phyloP scores from a whole-genome alignment of 1,140 invertebrate species.

The Ceratina australensis region DNA sequence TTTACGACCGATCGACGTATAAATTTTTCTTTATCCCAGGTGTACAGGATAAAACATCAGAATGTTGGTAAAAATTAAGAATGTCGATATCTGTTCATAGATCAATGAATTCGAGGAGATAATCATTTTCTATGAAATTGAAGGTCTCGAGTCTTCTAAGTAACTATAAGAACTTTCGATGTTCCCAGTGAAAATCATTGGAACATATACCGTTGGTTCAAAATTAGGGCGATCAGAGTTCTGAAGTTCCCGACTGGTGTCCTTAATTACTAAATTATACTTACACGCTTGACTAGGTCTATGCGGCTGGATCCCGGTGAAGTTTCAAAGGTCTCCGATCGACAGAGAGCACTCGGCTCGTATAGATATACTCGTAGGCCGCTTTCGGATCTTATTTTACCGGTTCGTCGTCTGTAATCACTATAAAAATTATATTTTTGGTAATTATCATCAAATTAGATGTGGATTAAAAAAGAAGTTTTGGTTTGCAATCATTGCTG shows the following conservation, averaged over 20 bases:
- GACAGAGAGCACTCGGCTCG: no score
- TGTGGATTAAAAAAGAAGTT: no score
- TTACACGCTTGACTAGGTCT: neutral
- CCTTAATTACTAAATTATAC: constrained; percentile 7
- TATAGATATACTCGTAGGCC: neutral
- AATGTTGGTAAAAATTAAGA: no score
- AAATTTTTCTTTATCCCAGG: no score
- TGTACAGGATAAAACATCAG: no score
- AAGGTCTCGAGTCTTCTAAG: no score
- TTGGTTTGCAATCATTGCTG: no score
- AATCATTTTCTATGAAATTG: no score
- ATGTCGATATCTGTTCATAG: no score
- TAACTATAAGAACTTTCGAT: no score
- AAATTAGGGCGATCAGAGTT: neutral
- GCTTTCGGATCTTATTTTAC: neutral
- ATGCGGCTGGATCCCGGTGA: neutral
- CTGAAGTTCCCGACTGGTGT: neutral
- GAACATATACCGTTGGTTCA: neutral
- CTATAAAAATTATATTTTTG: neutral
- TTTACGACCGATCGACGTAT: no score
- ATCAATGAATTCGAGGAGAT: no score
- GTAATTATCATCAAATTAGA: neutral
- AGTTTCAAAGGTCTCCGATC: neutral
- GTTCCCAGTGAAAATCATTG: neutral
- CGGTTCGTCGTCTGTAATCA: neutral